Evolutionary conservation across 2,797 vertebrate genomes (phyloP).

Genomic region (Falco berigora): DNA sequence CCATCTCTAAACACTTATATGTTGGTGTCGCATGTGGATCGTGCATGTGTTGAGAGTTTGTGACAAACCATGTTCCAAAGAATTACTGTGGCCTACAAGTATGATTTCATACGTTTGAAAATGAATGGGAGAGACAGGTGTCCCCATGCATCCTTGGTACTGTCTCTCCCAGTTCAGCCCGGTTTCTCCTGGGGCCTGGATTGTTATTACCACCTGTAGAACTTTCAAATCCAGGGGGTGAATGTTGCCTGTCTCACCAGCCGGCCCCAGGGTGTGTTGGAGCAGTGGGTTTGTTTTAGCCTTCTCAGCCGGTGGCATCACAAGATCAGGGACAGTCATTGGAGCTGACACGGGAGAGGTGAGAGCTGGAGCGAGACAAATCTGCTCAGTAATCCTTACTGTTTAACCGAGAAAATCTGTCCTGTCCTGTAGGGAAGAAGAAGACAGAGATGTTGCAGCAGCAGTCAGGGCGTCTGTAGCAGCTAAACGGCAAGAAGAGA

Average conservation of each 20-base stretch:
- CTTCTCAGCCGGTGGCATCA: slow-evolving; percentile 27
- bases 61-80: not conserved
- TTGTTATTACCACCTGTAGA: not conserved
- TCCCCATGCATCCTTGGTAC: not conserved
- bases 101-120: not conserved
- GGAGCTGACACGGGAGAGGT: not conserved
- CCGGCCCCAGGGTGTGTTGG: too few species aligned
- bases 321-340: not conserved
- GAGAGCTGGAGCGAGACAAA: not conserved
- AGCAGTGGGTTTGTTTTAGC: not conserved
- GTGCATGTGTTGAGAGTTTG: not conserved
- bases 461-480: slow-evolving; percentile 87
- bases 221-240: not conserved
- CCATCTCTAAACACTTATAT: not conserved
- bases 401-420: not conserved
- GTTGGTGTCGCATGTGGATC: not conserved
- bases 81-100: not conserved
- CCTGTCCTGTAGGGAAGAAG: slow-evolving; percentile 82
- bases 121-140: not conserved
- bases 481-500: slow-evolving; percentile 80
- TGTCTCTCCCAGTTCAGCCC: not conserved
- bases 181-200: not conserved
- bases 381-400: not conserved
- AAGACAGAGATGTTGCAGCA: slow-evolving; percentile 88
- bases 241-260: not conserved